Base-by-base conservation (phyloP, 2,797 vertebrate genomes). In the Chromobotia macracanthus region DNA sequence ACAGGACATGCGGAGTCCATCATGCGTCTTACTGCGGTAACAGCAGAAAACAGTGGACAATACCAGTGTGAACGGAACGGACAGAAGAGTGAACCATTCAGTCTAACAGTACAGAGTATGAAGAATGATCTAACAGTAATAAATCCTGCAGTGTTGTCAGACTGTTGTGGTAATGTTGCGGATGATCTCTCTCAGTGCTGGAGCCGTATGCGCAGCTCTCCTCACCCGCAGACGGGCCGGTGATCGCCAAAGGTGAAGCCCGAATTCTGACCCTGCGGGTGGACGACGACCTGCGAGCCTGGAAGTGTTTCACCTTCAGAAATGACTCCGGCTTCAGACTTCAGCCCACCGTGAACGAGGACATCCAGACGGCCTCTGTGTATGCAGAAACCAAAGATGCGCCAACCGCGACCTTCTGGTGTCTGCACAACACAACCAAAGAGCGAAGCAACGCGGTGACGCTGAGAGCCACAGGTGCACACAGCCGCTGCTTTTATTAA, bases 51-150 rank as follows among this genome's bases (percentile, higher is more conserved):
- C 61, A 50, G 72, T 0, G 88, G 86, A 9, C 0, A 0, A 0
- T 91, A 89, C 58, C 0, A 0, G 0, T 92, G 90, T 77, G 19
- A 72, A 28, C 11, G 1, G 16, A n/a, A 0, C 0, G 0, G 53
- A 2, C 0, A 0, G 28, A 63, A 0, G 7, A 90, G 87, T 25
- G 12, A 64, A 0, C 0, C 0, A 0, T 0, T 48, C 0, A 0
- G 0, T 0, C 56, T 91, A 51, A 0, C 0, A 0, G 83, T 90
- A 15, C 9, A 0, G 1, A 79, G 89, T 91, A 83, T 16, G 88
- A 75, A 44, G n/a, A n/a, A n/a, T n/a, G n/a, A n/a, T n/a, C 21
- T 55, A 31, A 31, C 60, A 11, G 12, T 61, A 13, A 31, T 5
- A 25, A 35, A 61, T 35, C 16, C 31, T 31, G 0, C 7, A 35